Evolutionary conservation across 2,113 vertebrate genomes (phyloP).

Genomic region (Taurulus bubalis): DNA sequence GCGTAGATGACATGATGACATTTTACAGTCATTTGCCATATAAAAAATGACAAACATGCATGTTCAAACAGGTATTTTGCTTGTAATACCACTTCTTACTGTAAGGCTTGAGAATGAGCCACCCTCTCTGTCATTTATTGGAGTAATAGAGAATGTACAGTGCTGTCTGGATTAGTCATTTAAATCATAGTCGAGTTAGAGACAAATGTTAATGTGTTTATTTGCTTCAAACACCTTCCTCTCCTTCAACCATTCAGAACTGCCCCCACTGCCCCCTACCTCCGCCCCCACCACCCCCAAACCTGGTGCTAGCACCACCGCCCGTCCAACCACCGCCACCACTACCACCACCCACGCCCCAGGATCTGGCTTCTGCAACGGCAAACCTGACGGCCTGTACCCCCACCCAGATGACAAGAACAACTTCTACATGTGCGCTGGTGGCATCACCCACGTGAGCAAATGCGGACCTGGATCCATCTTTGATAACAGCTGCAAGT

Average conservation of each 20-base stretch:
- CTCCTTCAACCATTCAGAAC: constrained; percentile 31
- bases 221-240: background rate
- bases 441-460: constrained; percentile 57
- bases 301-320: constrained; percentile 55
- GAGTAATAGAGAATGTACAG: background rate
- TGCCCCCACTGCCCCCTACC: constrained; percentile 67
- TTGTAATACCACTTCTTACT: background rate
- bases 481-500: constrained; percentile 75
- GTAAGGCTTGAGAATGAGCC: background rate
- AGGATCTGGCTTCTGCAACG: constrained; percentile 79
- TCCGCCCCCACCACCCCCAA: constrained; percentile 72
- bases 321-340: constrained; percentile 50
- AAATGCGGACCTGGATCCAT: constrained; percentile 65
- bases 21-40: background rate
- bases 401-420: constrained; percentile 57
- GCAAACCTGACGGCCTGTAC: constrained; percentile 81
- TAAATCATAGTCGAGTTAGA: too few relatives aligned
- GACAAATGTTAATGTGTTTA: background rate
- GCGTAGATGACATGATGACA: background rate
- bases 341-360: constrained; percentile 71
- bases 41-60: background rate
- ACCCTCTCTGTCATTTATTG: background rate
- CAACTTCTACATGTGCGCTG: constrained; percentile 76
- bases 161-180: too few relatives aligned
- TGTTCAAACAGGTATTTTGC: background rate